Evolutionary conservation across 2,888 invertebrate genomes (phyloP), one percentile per base, ranked within the genome.

Genomic region (Norana najaformis): DNA sequence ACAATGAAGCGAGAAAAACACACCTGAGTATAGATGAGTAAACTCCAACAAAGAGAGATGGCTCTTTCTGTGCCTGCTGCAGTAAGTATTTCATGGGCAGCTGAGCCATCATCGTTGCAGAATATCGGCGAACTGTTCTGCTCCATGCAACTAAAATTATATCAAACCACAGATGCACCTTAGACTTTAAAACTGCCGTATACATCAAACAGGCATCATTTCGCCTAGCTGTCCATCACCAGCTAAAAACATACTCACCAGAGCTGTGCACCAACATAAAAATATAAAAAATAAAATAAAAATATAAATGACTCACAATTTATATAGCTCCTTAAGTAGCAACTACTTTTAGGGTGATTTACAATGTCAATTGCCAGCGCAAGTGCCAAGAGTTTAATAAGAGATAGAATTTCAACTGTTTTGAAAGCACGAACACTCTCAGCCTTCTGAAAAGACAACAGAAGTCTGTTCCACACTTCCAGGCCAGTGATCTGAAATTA

Each of bases 11-110:
- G 69, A 69, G n/a, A n/a, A 69, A n/a, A 30, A n/a, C 88, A 38
- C 88, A 94, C 94, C 97, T 96, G 89, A 99, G 95, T 36, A 99
- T 95, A 0, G 98, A 97, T 90, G 98, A 97, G 94, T 98, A 98
- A 14, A 99, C 95, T 13, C 97, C 95, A 47, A 97, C 97, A 94
- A 98, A 98, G 92, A 97, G 97, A 95, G 97, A 96, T 94, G 98
- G 98, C 94, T 98, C 97, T 93, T 97, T 97, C 94, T 98, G 98
- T 0, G 98, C 98, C 95, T 97, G 97, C 94, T 98, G 98, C 41
- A 99, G 95, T 89, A 99, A 96, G 95, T 97, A 98, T 94, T 98
- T 98, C 89, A 99, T 97, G 0, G 99, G 99, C 85, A 99, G 95
- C 93, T 98, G 97, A 0, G 98, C 97, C 91, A 98, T 95, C 93